Percentiles rank a stretch among this genome's conserved stretches.
Conservation (phyloP, 2,888 invertebrate genomes). For the Aphodius granarius region DNA sequence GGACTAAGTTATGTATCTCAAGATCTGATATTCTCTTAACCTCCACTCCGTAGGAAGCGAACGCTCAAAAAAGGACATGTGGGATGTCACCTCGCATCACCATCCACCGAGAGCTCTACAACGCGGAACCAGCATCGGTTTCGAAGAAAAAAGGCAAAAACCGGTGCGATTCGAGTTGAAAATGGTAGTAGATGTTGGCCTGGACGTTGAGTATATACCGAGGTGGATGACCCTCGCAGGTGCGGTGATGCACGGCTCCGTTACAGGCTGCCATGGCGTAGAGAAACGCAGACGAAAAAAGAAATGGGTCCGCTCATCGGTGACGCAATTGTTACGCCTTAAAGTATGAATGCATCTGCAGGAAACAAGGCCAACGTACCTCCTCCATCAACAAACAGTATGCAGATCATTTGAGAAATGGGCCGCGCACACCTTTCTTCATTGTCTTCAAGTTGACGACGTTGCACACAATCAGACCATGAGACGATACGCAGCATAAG, state of each 20-base stretch:
- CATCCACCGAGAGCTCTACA: too few relatives aligned
- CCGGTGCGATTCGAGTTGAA: not conserved
- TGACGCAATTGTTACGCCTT: not conserved
- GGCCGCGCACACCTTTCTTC: not conserved
- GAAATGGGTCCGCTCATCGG: not conserved
- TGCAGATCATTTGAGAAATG: not conserved
- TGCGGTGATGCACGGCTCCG: not conserved
- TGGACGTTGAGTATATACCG: not conserved
- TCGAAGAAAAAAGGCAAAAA: not conserved
- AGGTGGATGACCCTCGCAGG: not conserved
- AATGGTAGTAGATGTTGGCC: not conserved
- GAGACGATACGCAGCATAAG: not conserved
- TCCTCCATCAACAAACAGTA: not conserved
- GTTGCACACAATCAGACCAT: not conserved
- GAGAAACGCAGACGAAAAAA: not conserved
- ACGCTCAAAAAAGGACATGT: not conserved
- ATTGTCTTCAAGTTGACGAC: not conserved
- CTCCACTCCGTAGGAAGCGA: not conserved
- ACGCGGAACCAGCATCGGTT: not conserved
- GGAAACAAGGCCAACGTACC: not conserved
- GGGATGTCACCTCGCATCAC: not conserved
- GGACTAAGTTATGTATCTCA: too few relatives aligned
- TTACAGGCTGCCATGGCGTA: not conserved
- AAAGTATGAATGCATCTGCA: not conserved
- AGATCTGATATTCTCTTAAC: not conserved